A percentile compares a stretch with the other conserved stretches of the same genome.
phyloP scores from a whole-genome alignment of 92 coral and sea anemone genomes.

The Epizoanthus ramosus region DNA sequence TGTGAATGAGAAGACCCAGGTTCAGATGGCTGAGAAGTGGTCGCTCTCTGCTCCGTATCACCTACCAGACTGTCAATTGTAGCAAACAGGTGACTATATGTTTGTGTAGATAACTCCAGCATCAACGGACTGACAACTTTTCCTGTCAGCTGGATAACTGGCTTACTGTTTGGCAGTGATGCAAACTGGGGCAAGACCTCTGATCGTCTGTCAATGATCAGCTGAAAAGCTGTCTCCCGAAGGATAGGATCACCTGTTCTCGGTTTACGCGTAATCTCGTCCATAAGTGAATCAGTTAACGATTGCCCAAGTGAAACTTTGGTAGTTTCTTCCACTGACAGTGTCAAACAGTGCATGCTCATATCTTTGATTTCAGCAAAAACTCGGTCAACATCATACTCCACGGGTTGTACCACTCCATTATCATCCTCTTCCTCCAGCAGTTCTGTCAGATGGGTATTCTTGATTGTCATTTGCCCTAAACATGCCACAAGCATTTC shows the following conservation, averaged over 20 bases:
- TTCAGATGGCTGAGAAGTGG: constrained; percentile 21
- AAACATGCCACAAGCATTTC: constrained; percentile 90
- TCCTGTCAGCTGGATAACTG: constrained; percentile 74
- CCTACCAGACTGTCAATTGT: constrained; percentile 89
- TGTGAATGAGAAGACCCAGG: not conserved
- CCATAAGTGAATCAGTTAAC: constrained; percentile 55
- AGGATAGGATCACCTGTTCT: constrained; percentile 78
- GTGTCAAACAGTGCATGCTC: constrained; percentile 81
- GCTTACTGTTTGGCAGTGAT: constrained; percentile 53
- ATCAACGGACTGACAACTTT: constrained; percentile 86
- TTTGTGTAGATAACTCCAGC: constrained; percentile 87
- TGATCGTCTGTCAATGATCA: constrained; percentile 85
- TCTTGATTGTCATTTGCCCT: constrained; percentile 81
- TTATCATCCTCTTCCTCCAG: constrained; percentile 56
- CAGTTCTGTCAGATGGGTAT: constrained; percentile 82
- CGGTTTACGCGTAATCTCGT: constrained; percentile 64
- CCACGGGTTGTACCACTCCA: constrained; percentile 37
- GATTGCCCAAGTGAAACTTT: constrained; percentile 51
- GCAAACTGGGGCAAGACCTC: constrained; percentile 59
- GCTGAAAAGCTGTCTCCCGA: constrained; percentile 85
- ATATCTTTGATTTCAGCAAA: constrained; percentile 88
- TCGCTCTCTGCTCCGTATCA: constrained; percentile 51
- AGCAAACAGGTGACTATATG: constrained; percentile 81
- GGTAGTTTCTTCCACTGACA: constrained; percentile 42
- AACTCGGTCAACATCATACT: constrained; percentile 84